A percentile compares a stretch with the other conserved stretches of the same genome.
Conservation (phyloP, 2,113 vertebrate species). For the Maccullochella peelii region DNA sequence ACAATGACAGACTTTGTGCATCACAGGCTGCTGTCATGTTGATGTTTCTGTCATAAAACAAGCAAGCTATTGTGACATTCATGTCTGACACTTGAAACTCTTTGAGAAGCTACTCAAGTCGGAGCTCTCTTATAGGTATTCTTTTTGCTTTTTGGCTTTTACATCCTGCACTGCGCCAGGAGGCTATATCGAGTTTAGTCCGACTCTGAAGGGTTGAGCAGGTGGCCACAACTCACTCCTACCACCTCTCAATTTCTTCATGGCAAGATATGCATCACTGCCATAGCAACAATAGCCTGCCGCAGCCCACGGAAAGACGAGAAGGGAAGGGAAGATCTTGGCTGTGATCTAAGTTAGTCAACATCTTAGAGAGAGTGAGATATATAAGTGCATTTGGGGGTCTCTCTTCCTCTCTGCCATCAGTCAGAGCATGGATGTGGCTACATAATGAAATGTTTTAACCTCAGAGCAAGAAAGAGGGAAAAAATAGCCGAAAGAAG, state of each 20-base stretch:
- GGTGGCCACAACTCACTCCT: conserved; percentile 60
- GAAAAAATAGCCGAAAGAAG: conserved; percentile 6
- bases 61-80: conserved; percentile 53
- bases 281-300: conserved; percentile 73
- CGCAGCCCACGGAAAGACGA: conserved; percentile 50
- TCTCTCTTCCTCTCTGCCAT: conserved; percentile 14
- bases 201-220: conserved; percentile 42
- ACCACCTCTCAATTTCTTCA: conserved; percentile 59
- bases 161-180: conserved; percentile 3
- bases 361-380: conserved; percentile 46
- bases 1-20: conserved; percentile 75
- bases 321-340: conserved; percentile 44
- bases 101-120: conserved; percentile 35
- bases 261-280: conserved; percentile 60
- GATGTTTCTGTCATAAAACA: conserved; percentile 66
- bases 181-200: conserved; percentile 34
- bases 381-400: conserved; percentile 7
- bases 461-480: conserved; percentile 58
- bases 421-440: conserved; percentile 51
- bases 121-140: conserved; percentile 10
- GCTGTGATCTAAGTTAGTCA: conserved; percentile 56
- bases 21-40: conserved; percentile 74
- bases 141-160: not conserved
- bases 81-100: conserved; percentile 55
- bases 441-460: conserved; percentile 70